These are phyloP conservation scores for Leptoteleia sp. DNA, from an alignment of 1,140 invertebrate genomes.

Conservation along the genomic window DNA sequence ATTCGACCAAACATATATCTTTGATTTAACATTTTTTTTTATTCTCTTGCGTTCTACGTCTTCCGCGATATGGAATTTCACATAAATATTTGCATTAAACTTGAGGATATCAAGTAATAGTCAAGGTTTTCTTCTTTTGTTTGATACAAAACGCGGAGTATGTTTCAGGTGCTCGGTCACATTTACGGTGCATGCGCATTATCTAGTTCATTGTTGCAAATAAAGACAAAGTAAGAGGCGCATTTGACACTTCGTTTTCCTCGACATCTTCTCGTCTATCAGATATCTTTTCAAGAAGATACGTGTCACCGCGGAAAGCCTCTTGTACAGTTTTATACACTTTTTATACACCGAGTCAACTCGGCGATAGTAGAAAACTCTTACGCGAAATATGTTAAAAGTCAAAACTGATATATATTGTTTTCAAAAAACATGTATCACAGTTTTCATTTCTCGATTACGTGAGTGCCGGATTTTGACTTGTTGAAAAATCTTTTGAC, in stretches of 20 bases:
- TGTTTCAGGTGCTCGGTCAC: constrained; percentile 22
- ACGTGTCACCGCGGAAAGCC: constrained; percentile 18
- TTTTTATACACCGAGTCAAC: constrained; percentile 10
- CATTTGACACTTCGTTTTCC: constrained; percentile 48
- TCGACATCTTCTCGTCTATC: constrained; percentile 42
- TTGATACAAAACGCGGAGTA: constrained; percentile 12
- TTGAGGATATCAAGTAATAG: constrained; percentile 27
- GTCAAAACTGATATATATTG: neutral
- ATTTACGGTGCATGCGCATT: constrained; percentile 46
- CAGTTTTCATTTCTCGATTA: too few species aligned
- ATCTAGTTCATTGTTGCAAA: constrained; percentile 43
- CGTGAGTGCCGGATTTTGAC: too few species aligned
- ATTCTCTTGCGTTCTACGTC: too few species aligned
- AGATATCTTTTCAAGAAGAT: constrained; percentile 46
- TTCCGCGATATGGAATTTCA: constrained; percentile 6
- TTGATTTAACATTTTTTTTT: too few species aligned
- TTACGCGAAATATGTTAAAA: neutral
- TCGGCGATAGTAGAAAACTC: neutral
- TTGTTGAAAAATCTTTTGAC: too few species aligned
- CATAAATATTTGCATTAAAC: constrained; percentile 13
- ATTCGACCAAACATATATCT: too few species aligned
- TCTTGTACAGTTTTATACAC: constrained; percentile 32
- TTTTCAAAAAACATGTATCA: too few species aligned
- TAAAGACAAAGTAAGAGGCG: constrained; percentile 54
- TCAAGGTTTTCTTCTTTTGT: constrained; percentile 49